Evolutionary conservation across 1,140 invertebrate genomes (phyloP), one percentile per base, ranked within the genome.

Genomic region (Drosophila nigrodunni): DNA sequence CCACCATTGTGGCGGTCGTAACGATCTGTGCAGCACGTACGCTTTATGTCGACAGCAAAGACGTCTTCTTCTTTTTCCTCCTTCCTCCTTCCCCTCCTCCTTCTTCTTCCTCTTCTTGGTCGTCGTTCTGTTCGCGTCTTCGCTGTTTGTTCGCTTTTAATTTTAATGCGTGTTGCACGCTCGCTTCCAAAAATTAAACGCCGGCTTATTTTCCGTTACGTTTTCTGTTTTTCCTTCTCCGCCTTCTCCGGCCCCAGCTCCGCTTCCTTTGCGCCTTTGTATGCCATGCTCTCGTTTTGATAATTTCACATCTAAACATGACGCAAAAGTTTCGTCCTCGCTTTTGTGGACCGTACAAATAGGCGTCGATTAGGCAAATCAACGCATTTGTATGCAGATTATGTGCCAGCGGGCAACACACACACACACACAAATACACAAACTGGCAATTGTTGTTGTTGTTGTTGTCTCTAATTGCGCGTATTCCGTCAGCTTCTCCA

Each of bases 321-420:
- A 65, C 52, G 58, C 65, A 71, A 73, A 82, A 54, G 35, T 65
- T 77, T 72, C 66, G 34, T 59, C 47, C 41, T 21, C 68, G 43
- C 57, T 74, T 74, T 80, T 82, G 25, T 87, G 49, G 60, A 60
- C 68, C 76, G 74, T 79, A 88, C 83, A 87, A 87, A 87, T 87
- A 87, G 80, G 85, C 83, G 83, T 88, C 80, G 83, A 89, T 88
- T 88, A 88, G 85, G 83, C 83, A 88, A 88, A 88, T 88, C 83
- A 88, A 88, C 83, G 85, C 83, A 88, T 88, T 88, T 88, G 83
- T 88, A 88, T 88, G 83, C 83, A 88, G 83, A 88, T 87, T 87
- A 87, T 88, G 82, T 87, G 82, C 83, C 75, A 80, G 69, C 79
- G 57, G 61, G 66, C 74, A 65, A 41, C 69, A 41, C 52, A 34